Evolutionary conservation across 2,797 vertebrate genomes (phyloP).

Genomic region (Schizopygopsis malacanthus): DNA sequence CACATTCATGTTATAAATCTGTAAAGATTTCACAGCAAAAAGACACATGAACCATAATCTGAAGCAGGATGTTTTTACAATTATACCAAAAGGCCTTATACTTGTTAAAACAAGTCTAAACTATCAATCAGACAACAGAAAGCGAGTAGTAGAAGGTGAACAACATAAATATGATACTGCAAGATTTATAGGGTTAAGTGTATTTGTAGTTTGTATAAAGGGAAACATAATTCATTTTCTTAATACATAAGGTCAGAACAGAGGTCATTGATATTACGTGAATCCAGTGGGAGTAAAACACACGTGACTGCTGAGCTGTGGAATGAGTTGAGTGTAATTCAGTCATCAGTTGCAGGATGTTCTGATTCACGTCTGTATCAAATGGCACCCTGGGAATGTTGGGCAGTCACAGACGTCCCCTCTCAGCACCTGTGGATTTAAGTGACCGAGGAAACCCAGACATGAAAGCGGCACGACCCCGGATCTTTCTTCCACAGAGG

Average conservation of each 20-base stretch:
- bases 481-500: constrained; percentile 51
- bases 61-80: background rate
- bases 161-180: background rate
- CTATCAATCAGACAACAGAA: background rate
- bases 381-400: constrained; percentile 56
- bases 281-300: constrained; percentile 19
- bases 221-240: background rate
- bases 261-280: background rate
- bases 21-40: background rate
- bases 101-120: background rate
- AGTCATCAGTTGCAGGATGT: constrained; percentile 50
- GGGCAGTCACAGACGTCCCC: constrained; percentile 47
- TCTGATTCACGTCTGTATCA: constrained; percentile 55
- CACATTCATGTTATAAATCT: background rate
- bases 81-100: background rate
- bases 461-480: constrained; percentile 42
- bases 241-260: background rate
- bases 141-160: too few relatives aligned
- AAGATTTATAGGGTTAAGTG: background rate
- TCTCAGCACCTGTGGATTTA: constrained; percentile 60
- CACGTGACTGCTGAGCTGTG: constrained; percentile 26
- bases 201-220: background rate
- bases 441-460: constrained; percentile 40
- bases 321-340: constrained; percentile 40
- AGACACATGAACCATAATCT: background rate